phyloP scores from a whole-genome alignment of 2,888 invertebrate species.

The Patella caerulea region DNA sequence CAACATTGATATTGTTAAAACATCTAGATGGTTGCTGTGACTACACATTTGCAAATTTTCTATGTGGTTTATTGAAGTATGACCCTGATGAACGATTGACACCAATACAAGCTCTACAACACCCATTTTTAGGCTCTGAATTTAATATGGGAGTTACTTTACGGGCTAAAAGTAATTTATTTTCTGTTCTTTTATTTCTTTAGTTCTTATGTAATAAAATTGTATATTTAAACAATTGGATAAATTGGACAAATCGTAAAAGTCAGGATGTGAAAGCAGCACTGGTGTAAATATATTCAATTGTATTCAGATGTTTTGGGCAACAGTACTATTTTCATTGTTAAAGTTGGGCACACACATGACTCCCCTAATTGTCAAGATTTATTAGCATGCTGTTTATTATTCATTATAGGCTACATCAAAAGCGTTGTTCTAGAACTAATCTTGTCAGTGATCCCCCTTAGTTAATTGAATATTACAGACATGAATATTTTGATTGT shows the following conservation, averaged over 20 bases:
- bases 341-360: too few species aligned
- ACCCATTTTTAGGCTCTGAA: conserved; percentile 63
- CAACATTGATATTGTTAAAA: conserved; percentile 37
- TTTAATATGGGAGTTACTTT: conserved; percentile 50
- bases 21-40: conserved; percentile 43
- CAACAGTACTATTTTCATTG: too few species aligned
- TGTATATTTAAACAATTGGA: too few species aligned
- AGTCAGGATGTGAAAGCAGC: background rate
- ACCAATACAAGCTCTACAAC: conserved; percentile 55
- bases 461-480: conserved; percentile 8
- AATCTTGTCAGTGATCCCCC: conserved; percentile 8
- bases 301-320: too few species aligned
- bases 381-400: too few species aligned
- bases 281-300: too few species aligned
- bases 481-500: too few species aligned
- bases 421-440: background rate
- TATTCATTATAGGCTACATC: too few species aligned
- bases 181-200: background rate
- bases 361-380: too few species aligned
- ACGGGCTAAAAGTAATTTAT: conserved; percentile 24
- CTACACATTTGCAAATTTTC: conserved; percentile 56
- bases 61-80: conserved; percentile 56
- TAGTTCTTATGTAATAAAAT: background rate
- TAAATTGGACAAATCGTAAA: too few species aligned
- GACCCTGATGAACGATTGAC: conserved; percentile 62